Percentiles rank a stretch among this genome's conserved stretches.
phyloP scores from a whole-genome alignment of 2,888 invertebrate genomes.

The Phyto melanocephala region DNA sequence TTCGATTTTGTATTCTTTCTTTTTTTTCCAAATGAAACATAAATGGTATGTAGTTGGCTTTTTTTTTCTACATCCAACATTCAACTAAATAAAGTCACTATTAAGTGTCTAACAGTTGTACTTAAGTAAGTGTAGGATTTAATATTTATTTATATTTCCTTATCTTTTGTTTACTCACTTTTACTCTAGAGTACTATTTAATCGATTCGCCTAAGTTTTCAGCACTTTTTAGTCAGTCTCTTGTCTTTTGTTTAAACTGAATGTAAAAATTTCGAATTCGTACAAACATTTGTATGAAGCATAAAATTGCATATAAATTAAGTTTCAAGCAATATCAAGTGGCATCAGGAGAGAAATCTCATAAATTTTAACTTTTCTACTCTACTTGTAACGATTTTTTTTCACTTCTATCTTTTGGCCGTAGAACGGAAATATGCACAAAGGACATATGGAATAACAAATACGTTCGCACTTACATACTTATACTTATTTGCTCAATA shows the following conservation, averaged over 20 bases:
- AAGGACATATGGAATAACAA: constrained; percentile 26
- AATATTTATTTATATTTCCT: background rate
- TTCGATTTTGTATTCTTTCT: background rate
- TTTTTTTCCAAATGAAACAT: too few relatives aligned
- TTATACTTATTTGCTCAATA: background rate
- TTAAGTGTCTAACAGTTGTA: background rate
- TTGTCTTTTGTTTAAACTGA: constrained; percentile 11
- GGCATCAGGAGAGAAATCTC: constrained; percentile 66
- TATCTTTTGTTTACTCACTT: constrained; percentile 29
- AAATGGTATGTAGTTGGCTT: too few relatives aligned
- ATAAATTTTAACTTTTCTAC: constrained; percentile 65
- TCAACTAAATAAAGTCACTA: background rate
- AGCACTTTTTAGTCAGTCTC: constrained; percentile 33
- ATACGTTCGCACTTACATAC: background rate
- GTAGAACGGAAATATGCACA: background rate
- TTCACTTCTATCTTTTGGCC: background rate
- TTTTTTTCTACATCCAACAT: too few relatives aligned
- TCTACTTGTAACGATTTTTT: constrained; percentile 12
- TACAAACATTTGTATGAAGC: constrained; percentile 28
- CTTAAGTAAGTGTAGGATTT: background rate
- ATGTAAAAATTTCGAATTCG: constrained; percentile 19
- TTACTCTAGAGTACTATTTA: constrained; percentile 52
- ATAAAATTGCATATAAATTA: constrained; percentile 64
- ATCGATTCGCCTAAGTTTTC: constrained; percentile 61
- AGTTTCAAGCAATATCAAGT: constrained; percentile 64